Evolutionary conservation across 1,140 invertebrate genomes (phyloP), one percentile per base, ranked within the genome.

Genomic region (Drosophila ambigua): DNA sequence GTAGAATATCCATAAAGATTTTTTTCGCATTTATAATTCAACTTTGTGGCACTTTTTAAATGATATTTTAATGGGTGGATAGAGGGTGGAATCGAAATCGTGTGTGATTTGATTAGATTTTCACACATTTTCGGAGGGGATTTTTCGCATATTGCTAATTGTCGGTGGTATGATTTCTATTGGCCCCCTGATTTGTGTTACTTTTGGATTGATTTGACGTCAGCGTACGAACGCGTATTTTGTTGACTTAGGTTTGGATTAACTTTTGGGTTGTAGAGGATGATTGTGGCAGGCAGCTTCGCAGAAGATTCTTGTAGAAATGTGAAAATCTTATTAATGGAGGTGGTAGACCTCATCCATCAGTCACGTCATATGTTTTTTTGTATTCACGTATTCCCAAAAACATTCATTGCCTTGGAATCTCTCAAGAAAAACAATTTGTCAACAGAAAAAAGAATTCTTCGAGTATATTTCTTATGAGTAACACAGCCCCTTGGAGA

Each of bases 81-180:
- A n/a, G 28, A 50, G 41, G 28, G 52, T 50, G 41, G 50, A 50
- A 35, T 5, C 11, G 11, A 9, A 31, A 31, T 31, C 31, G 28
- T 46, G 60, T 41, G 54, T 35, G 35, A 59, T 20, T 66, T 80
- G 67, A 77, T 80, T 85, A 55, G 64, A 67, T 87, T 81, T 78
- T 85, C 82, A 77, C 77, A 87, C 82, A 52, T 55, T 53, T 49
- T 46, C 13, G 51, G 35, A 63, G 59, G 20, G 55, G 44, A 44
- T 59, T 72, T 83, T 79, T 76, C 52, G 49, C 71, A 57, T 79
- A 67, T 57, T 55, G 72, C 80, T 83, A 79, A 79, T 84, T 85
- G 68, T 61, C 68, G 64, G 52, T 39, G 35, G 41, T 65, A 55
- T 28, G 24, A 71, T 57, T 59, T 69, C 41, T 60, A 41, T 44